phyloP scores from a whole-genome alignment of 2,888 invertebrate species.

The Dione juno region DNA sequence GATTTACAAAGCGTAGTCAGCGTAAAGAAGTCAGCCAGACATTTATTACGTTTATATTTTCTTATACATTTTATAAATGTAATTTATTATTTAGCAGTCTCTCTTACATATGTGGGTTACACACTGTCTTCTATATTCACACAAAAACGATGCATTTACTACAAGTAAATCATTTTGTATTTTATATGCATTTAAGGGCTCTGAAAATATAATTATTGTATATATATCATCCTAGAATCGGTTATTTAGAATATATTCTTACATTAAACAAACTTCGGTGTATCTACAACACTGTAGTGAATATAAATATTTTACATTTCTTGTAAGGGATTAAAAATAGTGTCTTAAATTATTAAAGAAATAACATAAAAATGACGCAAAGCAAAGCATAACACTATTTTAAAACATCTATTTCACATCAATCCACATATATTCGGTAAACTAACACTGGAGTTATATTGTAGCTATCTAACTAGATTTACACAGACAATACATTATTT shows the following conservation, averaged over 20 bases:
- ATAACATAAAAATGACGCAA: conserved; percentile 5
- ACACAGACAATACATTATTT: background rate
- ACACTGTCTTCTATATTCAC: conserved; percentile 34
- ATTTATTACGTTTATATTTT: conserved; percentile 44
- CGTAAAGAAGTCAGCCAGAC: conserved; percentile 22
- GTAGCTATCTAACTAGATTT: background rate
- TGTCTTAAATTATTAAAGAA: background rate
- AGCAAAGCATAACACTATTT: background rate
- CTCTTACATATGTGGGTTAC: conserved; percentile 39
- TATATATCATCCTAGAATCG: background rate
- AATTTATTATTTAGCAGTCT: conserved; percentile 55
- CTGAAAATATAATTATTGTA: background rate
- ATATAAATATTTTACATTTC: background rate
- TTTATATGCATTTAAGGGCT: conserved; percentile 3
- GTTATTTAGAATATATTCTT: background rate
- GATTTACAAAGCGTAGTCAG: conserved; percentile 28
- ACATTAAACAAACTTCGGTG: background rate
- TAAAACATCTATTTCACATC: conserved; percentile 2
- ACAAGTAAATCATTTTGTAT: background rate
- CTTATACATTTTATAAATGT: conserved; percentile 75
- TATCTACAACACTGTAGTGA: background rate
- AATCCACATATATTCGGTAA: conserved; percentile 7
- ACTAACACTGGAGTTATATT: background rate
- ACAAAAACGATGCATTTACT: conserved; percentile 3
- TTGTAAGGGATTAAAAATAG: background rate